A percentile compares a stretch with the other conserved stretches of the same genome.
Conservation (phyloP, 2,888 invertebrate species). For the Eilema griseolum region DNA sequence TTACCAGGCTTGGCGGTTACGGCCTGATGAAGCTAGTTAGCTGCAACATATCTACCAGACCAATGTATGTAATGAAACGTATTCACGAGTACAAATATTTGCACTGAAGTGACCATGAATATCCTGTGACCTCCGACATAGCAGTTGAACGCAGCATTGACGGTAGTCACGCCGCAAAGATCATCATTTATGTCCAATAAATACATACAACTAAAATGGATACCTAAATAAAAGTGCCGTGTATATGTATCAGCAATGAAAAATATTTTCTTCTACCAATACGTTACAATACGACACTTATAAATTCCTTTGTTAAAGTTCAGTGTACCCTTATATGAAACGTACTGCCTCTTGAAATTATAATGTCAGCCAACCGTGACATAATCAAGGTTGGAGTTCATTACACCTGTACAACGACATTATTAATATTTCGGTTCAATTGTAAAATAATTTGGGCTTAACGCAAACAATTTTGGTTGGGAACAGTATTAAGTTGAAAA, state of each 20-base stretch:
- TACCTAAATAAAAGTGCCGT: not conserved
- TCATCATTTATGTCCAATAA: not conserved
- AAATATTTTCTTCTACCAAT: not conserved
- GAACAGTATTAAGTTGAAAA: not conserved
- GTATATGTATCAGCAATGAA: not conserved
- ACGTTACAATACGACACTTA: not conserved
- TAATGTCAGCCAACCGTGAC: not conserved
- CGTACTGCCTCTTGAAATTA: conserved; percentile 1
- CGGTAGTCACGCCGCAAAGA: not conserved
- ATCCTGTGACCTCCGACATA: not conserved
- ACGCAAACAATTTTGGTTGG: not conserved
- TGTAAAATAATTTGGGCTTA: not conserved
- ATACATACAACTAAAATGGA: not conserved
- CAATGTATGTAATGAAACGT: too few relatives aligned
- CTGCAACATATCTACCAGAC: too few relatives aligned
- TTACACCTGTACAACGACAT: conserved; percentile 4
- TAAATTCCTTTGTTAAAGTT: not conserved
- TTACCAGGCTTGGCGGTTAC: too few relatives aligned
- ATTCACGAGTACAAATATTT: too few relatives aligned
- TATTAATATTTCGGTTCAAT: conserved; percentile 4
- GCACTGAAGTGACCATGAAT: not conserved
- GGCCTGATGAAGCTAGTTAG: too few relatives aligned
- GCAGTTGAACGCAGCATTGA: not conserved
- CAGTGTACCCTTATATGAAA: conserved; percentile 1
- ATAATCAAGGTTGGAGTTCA: not conserved